Base-by-base conservation (phyloP, 2,113 vertebrate genomes). In the Protobothrops mucrosquamatus region DNA sequence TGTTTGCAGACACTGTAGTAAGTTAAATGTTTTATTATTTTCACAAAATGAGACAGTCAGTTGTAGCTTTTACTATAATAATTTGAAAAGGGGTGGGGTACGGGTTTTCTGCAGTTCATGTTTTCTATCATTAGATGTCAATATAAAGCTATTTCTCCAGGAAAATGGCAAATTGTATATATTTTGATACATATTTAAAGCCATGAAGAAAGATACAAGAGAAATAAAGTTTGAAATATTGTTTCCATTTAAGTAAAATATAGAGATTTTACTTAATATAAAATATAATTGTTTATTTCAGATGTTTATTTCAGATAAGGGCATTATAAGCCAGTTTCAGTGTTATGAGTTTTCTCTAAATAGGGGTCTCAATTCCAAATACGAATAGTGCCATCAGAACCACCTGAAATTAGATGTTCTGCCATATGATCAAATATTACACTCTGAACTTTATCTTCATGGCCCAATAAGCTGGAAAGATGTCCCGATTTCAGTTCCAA, bases 61-160 rank as follows among this genome's bases (percentile, higher is more conserved):
- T 22, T 3, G 94, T 29, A 95, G 89, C 94, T 95, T 93, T 92
- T 51, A 95, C 90, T 93, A 94, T 56, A 95, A 87, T 94, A 95
- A 95, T 91, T 92, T 93, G 92, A 8, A n/a, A 8, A 20, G 57
- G 39, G 55, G 88, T 26, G 23, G 39, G 39, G 88, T 24, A 6
- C 26, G 61, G 89, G 6, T 93, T 96, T 93, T 97, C 64, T 98
- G 97, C 97, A 98, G 94, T 98, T 98, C 97, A 95, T 90, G 97
- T 93, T 95, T 95, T 97, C 96, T 95, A 97, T 96, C 97, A 97
- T 98, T 98, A 98, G 98, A 97, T 97, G 98, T 98, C 98, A 98
- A 97, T 93, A 97, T 97, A 96, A 97, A 97, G 97, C 97, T 95
- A 69, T 81, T 97, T 97, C 96, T 97, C 94, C 94, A 85, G 95